phyloP scores from a whole-genome alignment of 2,113 vertebrate genomes.

The Centrocercus urophasianus region DNA sequence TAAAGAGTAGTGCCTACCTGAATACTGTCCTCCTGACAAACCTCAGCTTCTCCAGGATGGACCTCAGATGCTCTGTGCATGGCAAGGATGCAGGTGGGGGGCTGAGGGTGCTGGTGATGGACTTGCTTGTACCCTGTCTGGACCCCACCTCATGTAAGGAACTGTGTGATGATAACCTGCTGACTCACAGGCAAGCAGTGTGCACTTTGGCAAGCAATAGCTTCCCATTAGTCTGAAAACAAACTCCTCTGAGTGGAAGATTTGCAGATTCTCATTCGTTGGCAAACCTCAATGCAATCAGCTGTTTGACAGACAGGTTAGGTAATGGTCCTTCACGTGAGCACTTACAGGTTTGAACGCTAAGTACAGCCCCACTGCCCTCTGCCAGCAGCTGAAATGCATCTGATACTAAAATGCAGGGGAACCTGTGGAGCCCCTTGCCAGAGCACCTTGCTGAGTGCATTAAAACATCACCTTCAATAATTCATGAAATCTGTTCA shows the following conservation, averaged over 20 bases:
- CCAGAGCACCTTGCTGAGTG: conserved; percentile 47
- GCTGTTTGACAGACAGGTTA: conserved; percentile 17
- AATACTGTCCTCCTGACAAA: neutral
- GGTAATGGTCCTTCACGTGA: conserved; percentile 13
- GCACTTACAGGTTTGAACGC: neutral
- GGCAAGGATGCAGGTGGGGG: fast-evolving
- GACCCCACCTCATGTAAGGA: neutral
- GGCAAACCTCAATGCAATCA: conserved; percentile 43
- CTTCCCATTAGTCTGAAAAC: conserved; percentile 56
- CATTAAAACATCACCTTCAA: neutral
- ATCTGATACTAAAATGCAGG: neutral
- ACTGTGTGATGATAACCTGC: neutral
- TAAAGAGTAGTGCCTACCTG: neutral
- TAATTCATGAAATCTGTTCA: conserved; percentile 50
- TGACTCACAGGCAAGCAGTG: neutral
- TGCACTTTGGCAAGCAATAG: conserved; percentile 31
- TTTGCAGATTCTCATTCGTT: conserved; percentile 27
- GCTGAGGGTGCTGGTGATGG: neutral
- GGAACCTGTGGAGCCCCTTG: conserved; percentile 16
- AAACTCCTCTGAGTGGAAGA: conserved; percentile 2
- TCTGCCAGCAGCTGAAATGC: conserved; percentile 14
- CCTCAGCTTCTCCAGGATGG: neutral
- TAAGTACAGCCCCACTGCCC: neutral
- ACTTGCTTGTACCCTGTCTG: neutral
- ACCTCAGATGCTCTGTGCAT: fast-evolving